phyloP scores from a whole-genome alignment of 2,797 vertebrate genomes.

The Danio tinwini region DNA sequence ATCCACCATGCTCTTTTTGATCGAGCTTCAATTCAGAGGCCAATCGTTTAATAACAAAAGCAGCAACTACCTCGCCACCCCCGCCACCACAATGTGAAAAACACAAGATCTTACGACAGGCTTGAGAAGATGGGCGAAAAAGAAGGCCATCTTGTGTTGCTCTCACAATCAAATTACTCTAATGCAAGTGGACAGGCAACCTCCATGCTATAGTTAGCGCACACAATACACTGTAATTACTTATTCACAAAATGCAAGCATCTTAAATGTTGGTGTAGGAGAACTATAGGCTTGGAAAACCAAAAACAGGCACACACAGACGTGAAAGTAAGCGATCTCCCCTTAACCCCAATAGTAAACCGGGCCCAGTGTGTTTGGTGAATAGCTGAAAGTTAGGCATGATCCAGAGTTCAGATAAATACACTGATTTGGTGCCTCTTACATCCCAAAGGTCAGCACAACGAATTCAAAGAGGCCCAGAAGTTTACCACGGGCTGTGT shows the following conservation, averaged over 20 bases:
- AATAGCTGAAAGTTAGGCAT: constrained; percentile 57
- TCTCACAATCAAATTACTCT: constrained; percentile 76
- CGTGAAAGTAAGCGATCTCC: constrained; percentile 58
- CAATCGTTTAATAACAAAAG: constrained; percentile 69
- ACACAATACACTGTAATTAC: constrained; percentile 79
- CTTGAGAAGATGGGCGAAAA: constrained; percentile 59
- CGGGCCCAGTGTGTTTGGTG: constrained; percentile 51
- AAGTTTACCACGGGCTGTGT: constrained; percentile 58
- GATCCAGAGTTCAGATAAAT: constrained; percentile 64
- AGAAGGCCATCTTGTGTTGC: constrained; percentile 70
- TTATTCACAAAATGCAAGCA: constrained; percentile 81
- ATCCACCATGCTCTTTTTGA: constrained; percentile 73
- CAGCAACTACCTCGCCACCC: constrained; percentile 58
- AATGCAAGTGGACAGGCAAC: constrained; percentile 79
- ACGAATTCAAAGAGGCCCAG: constrained; percentile 58
- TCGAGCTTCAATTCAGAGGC: constrained; percentile 72
- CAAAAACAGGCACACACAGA: constrained; percentile 49
- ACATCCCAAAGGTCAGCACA: constrained; percentile 59
- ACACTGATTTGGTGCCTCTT: constrained; percentile 54
- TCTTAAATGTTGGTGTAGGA: constrained; percentile 72
- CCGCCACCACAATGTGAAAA: constrained; percentile 50
- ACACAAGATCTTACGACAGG: constrained; percentile 53
- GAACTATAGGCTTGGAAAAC: constrained; percentile 60
- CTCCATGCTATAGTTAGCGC: constrained; percentile 66
- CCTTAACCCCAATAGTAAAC: constrained; percentile 50